Percentiles rank a stretch among this genome's conserved stretches.
phyloP scores from a whole-genome alignment of 2,797 vertebrate genomes.

The Smutsia temminckii region DNA sequence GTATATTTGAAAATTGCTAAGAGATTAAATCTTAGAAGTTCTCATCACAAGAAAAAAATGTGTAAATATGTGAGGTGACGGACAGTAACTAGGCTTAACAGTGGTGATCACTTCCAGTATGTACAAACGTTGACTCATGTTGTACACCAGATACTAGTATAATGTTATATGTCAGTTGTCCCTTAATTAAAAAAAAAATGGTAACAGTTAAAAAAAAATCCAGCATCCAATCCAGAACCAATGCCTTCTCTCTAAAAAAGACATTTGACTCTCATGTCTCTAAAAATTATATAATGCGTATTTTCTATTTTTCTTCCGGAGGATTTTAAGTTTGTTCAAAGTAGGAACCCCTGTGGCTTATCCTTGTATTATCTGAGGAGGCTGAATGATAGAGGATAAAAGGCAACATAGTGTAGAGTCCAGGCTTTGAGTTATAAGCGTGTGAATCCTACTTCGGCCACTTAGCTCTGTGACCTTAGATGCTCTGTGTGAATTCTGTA shows the following conservation, averaged over 20 bases:
- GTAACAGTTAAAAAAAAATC: too few species aligned
- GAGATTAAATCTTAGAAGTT: too few species aligned
- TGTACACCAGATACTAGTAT: too few species aligned
- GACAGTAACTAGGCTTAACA: too few species aligned
- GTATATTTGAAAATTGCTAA: too few species aligned
- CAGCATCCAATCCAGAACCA: background rate
- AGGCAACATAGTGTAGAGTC: background rate
- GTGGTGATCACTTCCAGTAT: too few species aligned
- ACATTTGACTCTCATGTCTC: background rate
- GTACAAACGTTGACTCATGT: too few species aligned
- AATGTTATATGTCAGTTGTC: too few species aligned
- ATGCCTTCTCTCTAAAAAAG: background rate
- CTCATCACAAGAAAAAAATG: too few species aligned
- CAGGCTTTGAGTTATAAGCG: background rate
- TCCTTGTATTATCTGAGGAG: background rate
- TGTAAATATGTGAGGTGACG: too few species aligned
- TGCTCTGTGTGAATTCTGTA: background rate
- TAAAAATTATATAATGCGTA: background rate
- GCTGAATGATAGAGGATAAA: background rate
- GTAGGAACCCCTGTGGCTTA: background rate
- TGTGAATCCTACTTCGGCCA: background rate
- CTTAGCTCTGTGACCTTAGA: background rate
- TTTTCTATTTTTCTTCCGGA: background rate
- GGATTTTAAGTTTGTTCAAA: background rate
- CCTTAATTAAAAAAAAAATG: too few species aligned